Evolutionary conservation across 2,888 invertebrate species (phyloP).

Genomic region (Ctenicera cuprea): DNA sequence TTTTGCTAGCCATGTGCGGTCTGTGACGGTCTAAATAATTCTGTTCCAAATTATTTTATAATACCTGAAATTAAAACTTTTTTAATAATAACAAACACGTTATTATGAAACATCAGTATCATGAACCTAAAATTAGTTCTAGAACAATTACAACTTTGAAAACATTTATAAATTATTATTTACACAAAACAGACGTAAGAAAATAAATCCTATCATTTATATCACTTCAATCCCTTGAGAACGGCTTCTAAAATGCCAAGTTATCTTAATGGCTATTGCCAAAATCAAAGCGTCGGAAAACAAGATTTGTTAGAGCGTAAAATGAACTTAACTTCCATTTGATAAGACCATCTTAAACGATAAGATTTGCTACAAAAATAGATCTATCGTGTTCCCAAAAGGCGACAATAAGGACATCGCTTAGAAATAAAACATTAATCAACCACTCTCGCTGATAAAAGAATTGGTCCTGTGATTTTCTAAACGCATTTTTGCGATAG

Average conservation of each 20-base stretch:
- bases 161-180: too few relatives aligned
- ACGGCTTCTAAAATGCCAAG: too few relatives aligned
- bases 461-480: too few relatives aligned
- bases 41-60: not conserved
- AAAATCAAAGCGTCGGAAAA: not conserved
- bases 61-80: not conserved
- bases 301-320: not conserved
- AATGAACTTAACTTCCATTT: not conserved
- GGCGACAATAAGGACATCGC: not conserved
- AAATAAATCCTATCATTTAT: not conserved
- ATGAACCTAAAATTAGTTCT: too few relatives aligned
- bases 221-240: too few relatives aligned
- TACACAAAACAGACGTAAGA: too few relatives aligned
- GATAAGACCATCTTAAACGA: not conserved
- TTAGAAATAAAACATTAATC: too few relatives aligned
- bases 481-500: too few relatives aligned
- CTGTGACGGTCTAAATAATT: not conserved
- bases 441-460: too few relatives aligned
- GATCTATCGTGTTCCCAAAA: not conserved
- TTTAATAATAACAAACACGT: not conserved
- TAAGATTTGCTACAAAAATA: not conserved
- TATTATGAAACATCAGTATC: not conserved
- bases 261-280: not conserved
- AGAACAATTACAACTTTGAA: too few relatives aligned
- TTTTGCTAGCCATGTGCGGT: not conserved